Base-by-base conservation (phyloP, 2,888 invertebrate genomes). In the Latheticus oryzae region DNA sequence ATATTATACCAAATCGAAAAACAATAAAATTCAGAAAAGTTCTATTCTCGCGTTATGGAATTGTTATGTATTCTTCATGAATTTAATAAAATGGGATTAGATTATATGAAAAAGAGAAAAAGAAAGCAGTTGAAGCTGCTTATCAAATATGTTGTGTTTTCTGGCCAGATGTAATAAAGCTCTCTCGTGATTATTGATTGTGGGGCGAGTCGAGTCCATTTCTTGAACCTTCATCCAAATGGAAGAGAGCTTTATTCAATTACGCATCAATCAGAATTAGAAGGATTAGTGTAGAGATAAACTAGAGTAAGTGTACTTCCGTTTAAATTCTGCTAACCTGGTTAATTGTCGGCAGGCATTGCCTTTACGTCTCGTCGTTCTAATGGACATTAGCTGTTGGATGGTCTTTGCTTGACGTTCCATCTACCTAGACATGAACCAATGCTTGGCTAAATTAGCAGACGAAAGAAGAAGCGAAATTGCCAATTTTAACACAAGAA, bases 181-280 rank as follows among this genome's bases (percentile, higher is more conserved):
- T 17, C 19, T 35, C 43, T 42, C 32, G 43, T 21, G 57, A 57
- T 52, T 53, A 48, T 58, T 42, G 57, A 52, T 55, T 55, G 58
- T 13, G 28, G 45, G 12, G 16, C 35, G 17, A 32, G 30, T 16
- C 17, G 37, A 43, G 58, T 37, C 38, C 50, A 54, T 50, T 38
- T 35, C 45, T 47, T 38, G 61, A 56, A 58, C 45, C 58, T 58
- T 50, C 51, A 58, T 54, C 61, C 50, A 59, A 58, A 52, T 57
- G 61, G 60, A 61, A 63, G 66, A 64, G 61, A 54, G 64, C 71
- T 72, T 74, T 75, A 76, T 75, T 73, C 73, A 74, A 76, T 76
- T 76, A 75, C 67, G 60, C 72, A 75, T 76, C 75, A 75, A 73
- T 76, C 75, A 74, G 75, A 71, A 75, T 76, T 73, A 75, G 71